Base-by-base conservation (phyloP, 1,140 invertebrate genomes). In the Heliconius hewitsoni region DNA sequence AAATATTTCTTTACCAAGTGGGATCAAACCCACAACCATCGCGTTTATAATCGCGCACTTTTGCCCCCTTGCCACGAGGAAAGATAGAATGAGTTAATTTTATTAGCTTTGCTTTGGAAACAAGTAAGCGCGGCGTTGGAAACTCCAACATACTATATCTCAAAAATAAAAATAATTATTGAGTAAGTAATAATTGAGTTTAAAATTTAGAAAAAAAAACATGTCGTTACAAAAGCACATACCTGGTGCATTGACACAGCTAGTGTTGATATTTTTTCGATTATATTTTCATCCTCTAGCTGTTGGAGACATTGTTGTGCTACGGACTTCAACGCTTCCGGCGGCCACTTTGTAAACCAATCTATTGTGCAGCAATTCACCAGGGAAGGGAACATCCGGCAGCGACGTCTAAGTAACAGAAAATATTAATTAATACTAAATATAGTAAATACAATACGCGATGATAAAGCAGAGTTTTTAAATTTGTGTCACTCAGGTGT, bases 301-400 rank as follows among this genome's bases (percentile, higher is more conserved):
- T 88, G 90, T 19, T 82, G 86, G 4, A 92, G 84, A 73, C 87
- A 93, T 75, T 92, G 91, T 71, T 89, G 57, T 0, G 97, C 97
- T 1, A 98, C 98, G 0, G 97, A 98, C 13, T 98, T 95, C 37
- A 98, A 92, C 9, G 98, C 98, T 91, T 98, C 98, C 42, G 97
- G 96, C 5, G 98, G 98, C 98, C 98, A 99, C 82, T 97, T 97
- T 80, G 96, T 97, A 91, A 98, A 98, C 98, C 98, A 99, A 91
- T 99, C 98, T 76, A 99, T 98, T 1, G 98, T 98, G 85, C 98
- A 98, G 89, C 98, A 98, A 87, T 98, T 99, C 0, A 99, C 97
- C 60, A 99, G 94, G 0, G 98, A 98, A 1, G 98, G 98, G 91
- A 98, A 99, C 96, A 98, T 97, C 71, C 97, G 95, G 84, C 97